A percentile compares a stretch with the other conserved stretches of the same genome.
These are phyloP conservation scores for Microtus ochrogaster DNA, from an alignment of 2,113 vertebrate genomes.

Conservation along the genomic window DNA sequence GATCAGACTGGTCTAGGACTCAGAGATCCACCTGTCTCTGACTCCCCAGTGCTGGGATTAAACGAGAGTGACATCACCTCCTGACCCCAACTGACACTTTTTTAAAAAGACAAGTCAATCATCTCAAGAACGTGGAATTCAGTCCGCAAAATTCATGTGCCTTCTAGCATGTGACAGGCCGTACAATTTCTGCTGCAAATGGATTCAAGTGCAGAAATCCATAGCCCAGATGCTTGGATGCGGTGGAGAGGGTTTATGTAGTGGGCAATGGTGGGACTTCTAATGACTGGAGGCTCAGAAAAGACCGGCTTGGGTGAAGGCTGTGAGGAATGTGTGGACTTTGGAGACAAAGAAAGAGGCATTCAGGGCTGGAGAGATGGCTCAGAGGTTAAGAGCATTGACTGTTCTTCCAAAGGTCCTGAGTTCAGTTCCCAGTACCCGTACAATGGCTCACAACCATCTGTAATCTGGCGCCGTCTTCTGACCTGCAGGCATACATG, in stretches of 20 bases:
- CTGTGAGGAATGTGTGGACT: not conserved
- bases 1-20: not conserved
- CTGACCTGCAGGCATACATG: no score
- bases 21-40: not conserved
- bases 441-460: no score
- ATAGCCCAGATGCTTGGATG: not conserved
- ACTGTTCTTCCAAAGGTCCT: no score
- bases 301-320: not conserved
- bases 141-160: not conserved
- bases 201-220: not conserved
- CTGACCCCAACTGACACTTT: not conserved
- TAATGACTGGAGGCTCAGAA: not conserved
- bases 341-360: not conserved
- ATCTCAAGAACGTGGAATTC: not conserved
- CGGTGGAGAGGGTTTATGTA: not conserved
- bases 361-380: no score
- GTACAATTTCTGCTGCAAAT: accelerated
- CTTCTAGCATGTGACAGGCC: accelerated
- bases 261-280: not conserved
- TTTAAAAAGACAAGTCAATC: not conserved
- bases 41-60: not conserved
- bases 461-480: no score
- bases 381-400: no score
- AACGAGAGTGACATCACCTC: not conserved
- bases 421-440: no score